Conservation (phyloP, 2,888 invertebrate species). For the Cephus pygmeus region DNA sequence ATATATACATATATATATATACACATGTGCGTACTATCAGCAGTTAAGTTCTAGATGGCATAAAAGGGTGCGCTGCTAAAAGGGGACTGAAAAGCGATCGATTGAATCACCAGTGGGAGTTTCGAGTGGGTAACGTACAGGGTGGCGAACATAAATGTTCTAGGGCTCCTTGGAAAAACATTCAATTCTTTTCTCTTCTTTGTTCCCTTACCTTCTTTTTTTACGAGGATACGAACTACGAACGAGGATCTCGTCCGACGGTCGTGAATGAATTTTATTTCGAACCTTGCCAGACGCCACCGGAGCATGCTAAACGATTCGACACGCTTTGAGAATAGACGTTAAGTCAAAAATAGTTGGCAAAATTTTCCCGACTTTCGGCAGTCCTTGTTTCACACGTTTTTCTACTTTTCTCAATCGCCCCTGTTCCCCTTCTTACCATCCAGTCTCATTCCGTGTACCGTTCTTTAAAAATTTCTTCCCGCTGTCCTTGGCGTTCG, state of each 20-base stretch:
- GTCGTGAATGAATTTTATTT: neutral
- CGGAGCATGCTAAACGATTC: neutral
- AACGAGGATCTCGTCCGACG: neutral
- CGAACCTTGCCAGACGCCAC: neutral
- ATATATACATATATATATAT: neutral
- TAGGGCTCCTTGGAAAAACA: neutral
- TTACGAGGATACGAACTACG: neutral
- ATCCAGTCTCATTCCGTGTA: neutral
- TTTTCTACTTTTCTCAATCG: neutral
- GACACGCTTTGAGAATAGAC: neutral
- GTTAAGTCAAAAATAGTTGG: neutral
- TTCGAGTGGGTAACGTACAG: neutral
- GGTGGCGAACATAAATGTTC: neutral
- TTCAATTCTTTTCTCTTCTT: neutral
- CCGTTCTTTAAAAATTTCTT: neutral
- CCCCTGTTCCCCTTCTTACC: neutral
- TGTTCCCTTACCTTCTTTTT: neutral
- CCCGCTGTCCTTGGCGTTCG: neutral
- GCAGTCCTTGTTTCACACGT: neutral
- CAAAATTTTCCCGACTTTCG: neutral
- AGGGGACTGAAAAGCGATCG: neutral
- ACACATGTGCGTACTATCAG: neutral
- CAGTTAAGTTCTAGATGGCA: neutral
- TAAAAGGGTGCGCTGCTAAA: neutral
- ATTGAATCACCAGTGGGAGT: neutral